Base-by-base conservation (phyloP, 2,113 vertebrate species). In the Furnarius figulus region DNA sequence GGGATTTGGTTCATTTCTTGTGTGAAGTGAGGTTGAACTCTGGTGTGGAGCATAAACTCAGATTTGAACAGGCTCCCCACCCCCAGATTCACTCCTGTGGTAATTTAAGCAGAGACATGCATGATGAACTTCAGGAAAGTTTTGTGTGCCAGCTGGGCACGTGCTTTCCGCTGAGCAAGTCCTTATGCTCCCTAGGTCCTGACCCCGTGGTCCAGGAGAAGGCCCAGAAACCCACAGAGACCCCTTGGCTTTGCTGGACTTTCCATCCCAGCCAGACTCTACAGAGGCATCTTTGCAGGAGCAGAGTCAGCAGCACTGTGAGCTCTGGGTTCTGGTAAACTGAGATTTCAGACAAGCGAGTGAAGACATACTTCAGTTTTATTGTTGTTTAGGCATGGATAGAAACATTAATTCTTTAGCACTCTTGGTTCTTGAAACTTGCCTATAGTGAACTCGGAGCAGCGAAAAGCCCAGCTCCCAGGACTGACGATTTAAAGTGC, bases 371-470 rank as follows among this genome's bases (percentile, higher is more conserved):
- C 97, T 98, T 98, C 95, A 87, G 89, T 97, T 98, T 98, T 98
- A 98, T 98, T 98, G 95, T 98, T 96, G 95, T 98, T 98, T 97
- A 98, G 98, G 97, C 97, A 98, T 98, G 98, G 98, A 98, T 93
- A 93, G 97, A 96, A 97, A 98, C 97, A 98, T 97, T 97, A 96
- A 98, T 97, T 97, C 93, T 97, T 98, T 98, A 97, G 95, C 95
- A 67, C 91, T 94, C 96, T 95, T 77, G 96, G 90, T 96, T 98
- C 84, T 93, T 95, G 94, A 93, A 94, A 97, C 77, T 92, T 97
- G 97, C 93, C 96, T 61, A 70, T 44, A 96, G 75, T 95, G 96
- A 97, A 95, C 39, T 75, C 1, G 75, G 96, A 97, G 95, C 95
- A 87, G 93, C 65, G 87, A 94, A 91, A 97, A 96, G 62, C 83